Conservation (phyloP, 2,888 invertebrate genomes). For the Eupithecia pulchellata region DNA sequence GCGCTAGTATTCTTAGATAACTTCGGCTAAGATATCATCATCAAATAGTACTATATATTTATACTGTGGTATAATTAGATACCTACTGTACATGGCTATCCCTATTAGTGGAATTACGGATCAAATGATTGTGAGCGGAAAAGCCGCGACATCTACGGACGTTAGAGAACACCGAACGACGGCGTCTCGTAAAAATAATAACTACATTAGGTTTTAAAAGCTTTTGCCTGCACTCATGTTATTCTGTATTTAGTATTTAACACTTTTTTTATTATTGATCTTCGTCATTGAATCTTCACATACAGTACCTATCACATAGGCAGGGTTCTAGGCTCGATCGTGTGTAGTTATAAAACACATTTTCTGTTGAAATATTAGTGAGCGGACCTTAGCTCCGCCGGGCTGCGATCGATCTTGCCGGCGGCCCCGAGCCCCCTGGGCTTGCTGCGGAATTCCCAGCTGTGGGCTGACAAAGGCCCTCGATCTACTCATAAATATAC, state of each 20-base stretch:
- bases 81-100: neutral
- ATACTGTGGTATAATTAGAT: too few species aligned
- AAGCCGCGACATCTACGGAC: neutral
- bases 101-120: neutral
- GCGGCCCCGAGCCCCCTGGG: neutral
- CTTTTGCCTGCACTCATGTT: neutral
- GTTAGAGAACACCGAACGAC: neutral
- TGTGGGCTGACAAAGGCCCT: conserved; percentile 4
- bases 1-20: too few species aligned
- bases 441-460: conserved; percentile 1
- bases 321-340: neutral
- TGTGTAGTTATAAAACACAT: neutral
- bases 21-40: too few species aligned
- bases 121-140: neutral
- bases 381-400: neutral
- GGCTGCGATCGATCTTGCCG: neutral
- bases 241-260: neutral
- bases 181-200: neutral
- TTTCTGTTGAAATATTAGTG: neutral
- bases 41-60: too few species aligned
- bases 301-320: neutral
- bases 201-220: neutral
- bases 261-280: neutral
- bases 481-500: neutral
- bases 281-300: neutral